Percentiles rank a stretch among this genome's conserved stretches.
Conservation (phyloP, 2,113 vertebrate genomes). For the Gulo gulo region DNA sequence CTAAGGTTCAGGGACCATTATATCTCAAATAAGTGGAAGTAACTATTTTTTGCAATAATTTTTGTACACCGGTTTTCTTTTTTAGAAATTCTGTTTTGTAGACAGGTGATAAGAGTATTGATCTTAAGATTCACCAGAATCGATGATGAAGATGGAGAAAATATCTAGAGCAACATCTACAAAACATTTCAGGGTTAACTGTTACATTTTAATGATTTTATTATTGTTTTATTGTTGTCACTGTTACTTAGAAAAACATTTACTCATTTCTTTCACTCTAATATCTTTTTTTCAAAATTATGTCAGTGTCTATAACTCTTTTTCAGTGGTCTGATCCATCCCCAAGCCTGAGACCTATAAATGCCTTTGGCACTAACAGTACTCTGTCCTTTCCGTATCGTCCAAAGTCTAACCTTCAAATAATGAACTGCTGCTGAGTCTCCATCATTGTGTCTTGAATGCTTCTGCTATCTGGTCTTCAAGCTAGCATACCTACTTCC, state of each 20-base stretch:
- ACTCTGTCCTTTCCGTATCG: not conserved
- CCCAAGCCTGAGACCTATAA: not conserved
- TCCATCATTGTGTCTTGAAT: not conserved
- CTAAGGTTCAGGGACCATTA: not conserved
- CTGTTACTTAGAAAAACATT: not conserved
- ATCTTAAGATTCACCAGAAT: conserved; percentile 1
- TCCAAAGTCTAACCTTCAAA: not conserved
- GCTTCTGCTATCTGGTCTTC: not conserved
- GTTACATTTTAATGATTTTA: not conserved
- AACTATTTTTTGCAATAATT: not conserved
- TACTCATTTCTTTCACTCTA: not conserved
- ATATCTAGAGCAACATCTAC: not conserved
- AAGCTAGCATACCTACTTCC: not conserved
- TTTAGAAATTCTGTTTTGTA: not conserved
- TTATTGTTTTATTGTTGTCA: not conserved
- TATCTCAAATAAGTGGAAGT: not conserved
- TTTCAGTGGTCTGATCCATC: not conserved
- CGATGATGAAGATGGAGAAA: not conserved
- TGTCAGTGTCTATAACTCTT: not conserved
- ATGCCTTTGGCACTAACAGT: not conserved
- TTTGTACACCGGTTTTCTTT: not conserved
- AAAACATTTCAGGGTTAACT: not conserved
- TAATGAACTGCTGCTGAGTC: not conserved
- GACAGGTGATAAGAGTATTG: not conserved
- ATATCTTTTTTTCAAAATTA: not conserved